A percentile compares a stretch with the other conserved stretches of the same genome.
Conservation (phyloP, 2,797 vertebrate genomes). For the Knipowitschia caucasica region DNA sequence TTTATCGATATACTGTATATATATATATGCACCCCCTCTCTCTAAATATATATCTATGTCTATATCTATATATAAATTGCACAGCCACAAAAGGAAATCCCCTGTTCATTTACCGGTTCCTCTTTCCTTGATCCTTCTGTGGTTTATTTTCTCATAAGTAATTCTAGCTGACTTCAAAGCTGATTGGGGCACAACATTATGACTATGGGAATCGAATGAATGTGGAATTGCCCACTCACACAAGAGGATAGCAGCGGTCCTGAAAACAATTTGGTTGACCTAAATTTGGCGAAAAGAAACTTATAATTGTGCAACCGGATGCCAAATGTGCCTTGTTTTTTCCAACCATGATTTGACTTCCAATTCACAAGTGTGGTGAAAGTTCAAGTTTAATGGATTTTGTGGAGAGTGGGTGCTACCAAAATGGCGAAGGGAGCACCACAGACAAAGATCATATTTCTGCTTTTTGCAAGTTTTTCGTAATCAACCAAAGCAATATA, state of each 20-base stretch:
- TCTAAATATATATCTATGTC: too few species aligned
- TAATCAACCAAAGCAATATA: slow-evolving; percentile 82
- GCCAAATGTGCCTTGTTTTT: slow-evolving; percentile 62
- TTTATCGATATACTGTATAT: too few species aligned
- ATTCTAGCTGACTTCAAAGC: slow-evolving; percentile 75
- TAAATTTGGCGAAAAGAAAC: slow-evolving; percentile 67
- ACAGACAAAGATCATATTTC: slow-evolving; percentile 74
- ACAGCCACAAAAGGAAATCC: background rate
- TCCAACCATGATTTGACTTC: slow-evolving; percentile 13
- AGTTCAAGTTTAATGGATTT: slow-evolving; percentile 68
- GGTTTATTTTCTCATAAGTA: slow-evolving; percentile 73
- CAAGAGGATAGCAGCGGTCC: slow-evolving; percentile 44
- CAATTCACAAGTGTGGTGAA: slow-evolving; percentile 39
- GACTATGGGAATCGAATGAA: slow-evolving; percentile 59
- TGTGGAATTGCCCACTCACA: slow-evolving; percentile 59
- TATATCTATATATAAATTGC: background rate
- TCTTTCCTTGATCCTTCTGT: slow-evolving; percentile 62
- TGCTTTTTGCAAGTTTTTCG: slow-evolving; percentile 57
- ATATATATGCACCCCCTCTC: too few species aligned
- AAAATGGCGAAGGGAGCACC: slow-evolving; percentile 67
- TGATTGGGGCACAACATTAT: slow-evolving; percentile 48
- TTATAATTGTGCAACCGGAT: slow-evolving; percentile 66
- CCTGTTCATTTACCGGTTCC: background rate
- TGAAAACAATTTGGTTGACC: slow-evolving; percentile 61
- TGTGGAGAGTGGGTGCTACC: slow-evolving; percentile 69